A percentile compares a stretch with the other conserved stretches of the same genome.
Evolutionary conservation across 1,140 invertebrate genomes (phyloP).

Genomic region (Drosophila mauritiana): DNA sequence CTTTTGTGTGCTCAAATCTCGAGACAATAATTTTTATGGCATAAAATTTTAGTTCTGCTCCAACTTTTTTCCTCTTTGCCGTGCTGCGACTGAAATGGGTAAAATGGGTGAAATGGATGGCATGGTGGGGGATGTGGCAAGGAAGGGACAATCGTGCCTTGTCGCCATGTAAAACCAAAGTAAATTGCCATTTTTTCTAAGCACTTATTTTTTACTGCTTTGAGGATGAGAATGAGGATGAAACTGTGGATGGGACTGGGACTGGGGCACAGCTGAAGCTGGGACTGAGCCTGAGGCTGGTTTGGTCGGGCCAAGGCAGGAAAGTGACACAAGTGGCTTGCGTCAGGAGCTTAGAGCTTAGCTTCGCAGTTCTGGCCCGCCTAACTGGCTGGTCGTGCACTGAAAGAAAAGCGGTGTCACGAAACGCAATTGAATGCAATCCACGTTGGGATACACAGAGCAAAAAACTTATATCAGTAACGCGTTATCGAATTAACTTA

Average conservation of each 20-base stretch:
- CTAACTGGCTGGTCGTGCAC: conserved; percentile 5
- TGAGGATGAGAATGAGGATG: conserved; percentile 1
- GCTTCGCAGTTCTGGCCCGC: conserved; percentile 8
- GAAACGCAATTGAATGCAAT: neutral
- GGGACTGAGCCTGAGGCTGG: neutral
- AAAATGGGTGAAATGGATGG: neutral
- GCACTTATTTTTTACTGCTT: conserved; percentile 70
- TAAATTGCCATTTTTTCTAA: conserved; percentile 75
- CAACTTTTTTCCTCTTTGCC: conserved; percentile 44
- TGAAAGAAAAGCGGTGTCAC: neutral
- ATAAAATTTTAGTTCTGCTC: conserved; percentile 71
- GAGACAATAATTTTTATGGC: conserved; percentile 77
- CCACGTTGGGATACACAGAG: neutral
- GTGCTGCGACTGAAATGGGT: neutral
- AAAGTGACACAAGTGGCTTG: conserved; percentile 31
- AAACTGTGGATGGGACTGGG: neutral
- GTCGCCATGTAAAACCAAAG: conserved; percentile 71
- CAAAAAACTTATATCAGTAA: too few species aligned
- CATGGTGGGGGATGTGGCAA: neutral
- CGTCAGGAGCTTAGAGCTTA: conserved; percentile 10
- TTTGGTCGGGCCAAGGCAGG: conserved; percentile 10
- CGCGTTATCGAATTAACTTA: too few species aligned
- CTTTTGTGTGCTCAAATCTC: conserved; percentile 62
- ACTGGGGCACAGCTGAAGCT: neutral
- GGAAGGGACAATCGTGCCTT: conserved; percentile 32